phyloP scores from a whole-genome alignment of 2,888 invertebrate species.

The Lasioglossum villosulum region DNA sequence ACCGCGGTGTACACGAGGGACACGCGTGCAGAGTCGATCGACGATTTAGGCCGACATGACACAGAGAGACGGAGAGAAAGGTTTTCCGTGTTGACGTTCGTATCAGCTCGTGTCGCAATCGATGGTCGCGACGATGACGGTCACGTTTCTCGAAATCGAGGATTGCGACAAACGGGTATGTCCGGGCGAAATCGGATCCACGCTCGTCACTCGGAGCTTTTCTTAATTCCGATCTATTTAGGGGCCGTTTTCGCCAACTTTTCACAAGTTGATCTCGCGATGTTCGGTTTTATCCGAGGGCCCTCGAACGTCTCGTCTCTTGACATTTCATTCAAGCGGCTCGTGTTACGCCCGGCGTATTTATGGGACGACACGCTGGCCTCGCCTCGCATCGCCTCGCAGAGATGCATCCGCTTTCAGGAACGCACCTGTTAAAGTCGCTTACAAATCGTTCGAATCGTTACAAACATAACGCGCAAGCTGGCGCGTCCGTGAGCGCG shows the following conservation, averaged over 20 bases:
- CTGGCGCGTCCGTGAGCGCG: neutral
- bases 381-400: neutral
- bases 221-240: slow-evolving; percentile 17
- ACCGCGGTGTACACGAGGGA: slow-evolving; percentile 21
- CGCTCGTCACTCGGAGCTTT: neutral
- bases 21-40: slow-evolving; percentile 17
- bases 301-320: neutral
- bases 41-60: slow-evolving; percentile 62
- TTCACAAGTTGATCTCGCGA: neutral
- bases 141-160: slow-evolving; percentile 69
- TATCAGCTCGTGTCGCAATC: slow-evolving; percentile 73
- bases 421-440: slow-evolving; percentile 41
- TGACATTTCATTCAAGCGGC: slow-evolving; percentile 38
- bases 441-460: slow-evolving; percentile 29
- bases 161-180: slow-evolving; percentile 62
- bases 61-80: slow-evolving; percentile 62
- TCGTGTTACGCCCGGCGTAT: slow-evolving; percentile 28
- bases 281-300: neutral
- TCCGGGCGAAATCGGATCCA: slow-evolving; percentile 42
- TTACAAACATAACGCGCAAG: neutral
- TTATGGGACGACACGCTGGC: slow-evolving; percentile 15
- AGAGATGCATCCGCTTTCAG: neutral
- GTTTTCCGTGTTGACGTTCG: slow-evolving; percentile 75
- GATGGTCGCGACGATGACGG: slow-evolving; percentile 39
- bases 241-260: neutral